phyloP scores from a whole-genome alignment of 2,888 invertebrate genomes.

The Mythimna lalbum region DNA sequence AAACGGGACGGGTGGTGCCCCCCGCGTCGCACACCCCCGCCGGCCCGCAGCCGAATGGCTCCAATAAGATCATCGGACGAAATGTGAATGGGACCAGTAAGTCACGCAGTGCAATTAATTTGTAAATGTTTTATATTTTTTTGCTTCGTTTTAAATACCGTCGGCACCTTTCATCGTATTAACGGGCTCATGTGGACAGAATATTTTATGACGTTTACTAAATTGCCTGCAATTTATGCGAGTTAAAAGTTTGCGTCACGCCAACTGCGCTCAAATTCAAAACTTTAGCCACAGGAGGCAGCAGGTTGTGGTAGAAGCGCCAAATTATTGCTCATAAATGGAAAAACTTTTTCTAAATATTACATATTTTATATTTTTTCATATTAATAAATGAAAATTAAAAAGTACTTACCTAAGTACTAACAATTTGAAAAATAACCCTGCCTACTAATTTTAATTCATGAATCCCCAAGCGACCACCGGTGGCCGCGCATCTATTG shows the following conservation, averaged over 20 bases:
- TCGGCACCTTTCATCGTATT: constrained; percentile 42
- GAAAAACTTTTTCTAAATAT: background rate
- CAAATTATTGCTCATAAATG: background rate
- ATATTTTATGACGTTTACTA: constrained; percentile 30
- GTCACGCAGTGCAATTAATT: constrained; percentile 77
- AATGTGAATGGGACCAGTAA: constrained; percentile 92
- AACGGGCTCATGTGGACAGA: constrained; percentile 21
- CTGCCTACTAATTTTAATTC: no score
- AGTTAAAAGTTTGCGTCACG: constrained; percentile 26
- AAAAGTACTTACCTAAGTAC: no score
- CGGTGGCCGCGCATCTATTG: no score
- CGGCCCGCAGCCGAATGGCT: constrained; percentile 87
- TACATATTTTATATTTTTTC: no score
- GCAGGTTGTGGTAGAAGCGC: background rate
- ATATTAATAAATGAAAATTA: no score
- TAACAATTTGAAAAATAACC: no score
- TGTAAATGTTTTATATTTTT: constrained; percentile 57
- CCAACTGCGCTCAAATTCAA: background rate
- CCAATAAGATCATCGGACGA: constrained; percentile 92
- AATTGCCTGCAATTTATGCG: constrained; percentile 32
- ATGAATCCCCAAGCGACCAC: no score
- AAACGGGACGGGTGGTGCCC: constrained; percentile 85
- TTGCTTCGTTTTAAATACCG: constrained; percentile 40
- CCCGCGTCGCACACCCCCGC: constrained; percentile 85
- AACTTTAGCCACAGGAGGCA: constrained; percentile 8